phyloP scores from a whole-genome alignment of 2,113 vertebrate genomes.

The Cinclus cinclus region DNA sequence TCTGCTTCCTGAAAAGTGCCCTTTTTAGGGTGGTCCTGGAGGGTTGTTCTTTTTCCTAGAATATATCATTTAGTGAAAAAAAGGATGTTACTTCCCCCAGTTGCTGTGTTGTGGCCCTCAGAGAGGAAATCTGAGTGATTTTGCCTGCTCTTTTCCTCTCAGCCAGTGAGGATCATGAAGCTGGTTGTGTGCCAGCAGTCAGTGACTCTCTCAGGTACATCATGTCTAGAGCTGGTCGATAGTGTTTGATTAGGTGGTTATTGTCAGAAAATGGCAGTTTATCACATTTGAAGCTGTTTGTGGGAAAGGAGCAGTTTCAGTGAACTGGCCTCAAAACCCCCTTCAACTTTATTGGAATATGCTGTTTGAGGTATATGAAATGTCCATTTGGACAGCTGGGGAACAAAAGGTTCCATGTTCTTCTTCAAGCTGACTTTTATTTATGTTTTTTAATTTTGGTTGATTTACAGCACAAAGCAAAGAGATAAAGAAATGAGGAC shows the following conservation, averaged over 20 bases:
- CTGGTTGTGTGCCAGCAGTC: neutral
- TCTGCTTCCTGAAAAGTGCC: neutral
- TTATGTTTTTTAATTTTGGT: constrained; percentile 3
- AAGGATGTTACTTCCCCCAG: neutral
- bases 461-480: neutral
- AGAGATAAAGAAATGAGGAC: neutral
- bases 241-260: neutral
- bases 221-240: neutral
- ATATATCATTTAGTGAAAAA: neutral
- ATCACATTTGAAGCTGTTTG: neutral
- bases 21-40: neutral
- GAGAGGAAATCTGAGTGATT: neutral
- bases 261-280: neutral
- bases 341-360: neutral
- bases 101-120: neutral
- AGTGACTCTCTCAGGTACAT: neutral
- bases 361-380: neutral
- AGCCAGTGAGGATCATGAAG: rapidly evolving
- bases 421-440: neutral
- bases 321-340: neutral
- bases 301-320: neutral
- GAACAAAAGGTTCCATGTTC: neutral
- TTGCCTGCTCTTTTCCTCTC: neutral
- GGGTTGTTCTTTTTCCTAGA: neutral
- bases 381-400: neutral